These are phyloP conservation scores for Sebastes steindachneri DNA, from an alignment of 2,797 vertebrate species.

Conservation along the genomic window DNA sequence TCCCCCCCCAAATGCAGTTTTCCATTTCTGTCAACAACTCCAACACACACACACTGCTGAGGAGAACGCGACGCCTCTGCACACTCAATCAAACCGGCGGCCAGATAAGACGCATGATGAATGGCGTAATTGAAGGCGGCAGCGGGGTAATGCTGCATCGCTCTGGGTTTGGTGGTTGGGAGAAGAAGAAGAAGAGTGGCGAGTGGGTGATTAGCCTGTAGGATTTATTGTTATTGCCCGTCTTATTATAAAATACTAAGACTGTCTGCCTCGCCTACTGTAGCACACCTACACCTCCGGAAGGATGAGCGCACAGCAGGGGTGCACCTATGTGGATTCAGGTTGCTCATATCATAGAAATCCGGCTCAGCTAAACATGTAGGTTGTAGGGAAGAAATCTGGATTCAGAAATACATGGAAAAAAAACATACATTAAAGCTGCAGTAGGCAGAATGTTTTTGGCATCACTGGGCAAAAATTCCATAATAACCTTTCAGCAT, in stretches of 20 bases:
- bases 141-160: slow-evolving; percentile 72
- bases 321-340: slow-evolving; percentile 4
- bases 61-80: slow-evolving; percentile 58
- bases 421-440: slow-evolving; percentile 13
- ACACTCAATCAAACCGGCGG: slow-evolving; percentile 72
- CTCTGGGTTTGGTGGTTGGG: slow-evolving; percentile 57
- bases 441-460: neutral
- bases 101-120: slow-evolving; percentile 82
- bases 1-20: slow-evolving; percentile 53
- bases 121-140: slow-evolving; percentile 80
- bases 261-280: slow-evolving; percentile 48
- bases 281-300: slow-evolving; percentile 10
- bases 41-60: slow-evolving; percentile 20
- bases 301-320: slow-evolving; percentile 24
- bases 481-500: no score
- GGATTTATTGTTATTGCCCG: slow-evolving; percentile 83
- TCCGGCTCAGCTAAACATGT: neutral
- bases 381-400: slow-evolving; percentile 19
- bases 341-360: slow-evolving; percentile 3
- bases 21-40: slow-evolving; percentile 61
- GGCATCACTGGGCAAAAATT: neutral
- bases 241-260: slow-evolving; percentile 81
- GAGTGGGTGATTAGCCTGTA: slow-evolving; percentile 77
- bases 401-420: slow-evolving; percentile 4
- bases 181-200: slow-evolving; percentile 47